Evolutionary conservation across 2,797 vertebrate species (phyloP), one percentile per base, ranked within the genome.

Genomic region (Columba guinea): DNA sequence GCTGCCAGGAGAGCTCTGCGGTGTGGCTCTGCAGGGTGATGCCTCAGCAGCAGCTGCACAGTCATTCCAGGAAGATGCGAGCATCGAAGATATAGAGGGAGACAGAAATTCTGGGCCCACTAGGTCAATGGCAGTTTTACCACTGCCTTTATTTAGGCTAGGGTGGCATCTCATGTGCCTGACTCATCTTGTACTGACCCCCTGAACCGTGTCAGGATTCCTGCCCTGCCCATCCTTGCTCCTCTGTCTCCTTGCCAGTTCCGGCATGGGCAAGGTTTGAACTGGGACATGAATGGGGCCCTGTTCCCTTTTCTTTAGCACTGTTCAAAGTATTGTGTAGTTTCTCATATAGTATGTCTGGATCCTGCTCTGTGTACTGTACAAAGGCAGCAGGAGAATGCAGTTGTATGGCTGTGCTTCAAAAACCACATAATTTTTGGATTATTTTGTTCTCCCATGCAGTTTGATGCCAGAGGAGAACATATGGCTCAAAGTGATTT

Each of bases 381-480:
- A 65, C 41, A 84, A 94, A 89, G 70, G 63, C 87, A 73, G 48
- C 19, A 37, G 35, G 9, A 91, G 71, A 87, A 89, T 0, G 3
- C 8, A 37, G 12, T n/a, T 78, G 34, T 83, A 81, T 87, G 84
- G 71, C 68, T 63, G 51, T 2, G 1, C 79, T 88, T 93, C 78
- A 91, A 77, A 94, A 94, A 62, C 70, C 63, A 62, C 81, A 80
- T 89, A 28, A 92, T 94, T 93, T 94, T 84, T 87, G 15, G 41
- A 90, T 94, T 95, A 87, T 91, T 93, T 94, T 93, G 52, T 94
- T 84, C 80, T 83, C 49, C 53, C 32, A 11, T 71, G 78, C 41
- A 80, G 67, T 87, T 87, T 84, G n/a, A 55, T 89, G 71, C 86
- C 83, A 80, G 83, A 89, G 80, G 63, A 41, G 22, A 94, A 80